phyloP scores from a whole-genome alignment of 2,113 vertebrate genomes.

The human (Homo sapiens) region GRCh38 chr3:85269001-85269500 shows the following conservation, averaged over 20 bases:
- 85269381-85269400: neutral
- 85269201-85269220: slow-evolving; percentile 13
- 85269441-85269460: neutral
- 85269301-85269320: neutral
- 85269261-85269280: neutral
- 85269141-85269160: neutral
- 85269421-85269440: neutral
- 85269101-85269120: neutral
- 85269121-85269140: neutral
- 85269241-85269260: neutral
- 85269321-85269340: neutral
- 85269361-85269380: neutral
- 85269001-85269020: neutral
- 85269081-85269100: neutral
- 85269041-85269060: neutral
- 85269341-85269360: neutral
- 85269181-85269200: neutral
- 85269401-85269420: neutral
- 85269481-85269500: neutral
- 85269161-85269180: neutral
- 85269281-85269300: neutral
- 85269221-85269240: neutral
- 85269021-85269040: neutral
- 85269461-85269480: neutral
- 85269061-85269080: neutral